These are phyloP conservation scores for Oryzias curvinotus DNA, from an alignment of 2,113 vertebrate species.

Conservation along the genomic window DNA sequence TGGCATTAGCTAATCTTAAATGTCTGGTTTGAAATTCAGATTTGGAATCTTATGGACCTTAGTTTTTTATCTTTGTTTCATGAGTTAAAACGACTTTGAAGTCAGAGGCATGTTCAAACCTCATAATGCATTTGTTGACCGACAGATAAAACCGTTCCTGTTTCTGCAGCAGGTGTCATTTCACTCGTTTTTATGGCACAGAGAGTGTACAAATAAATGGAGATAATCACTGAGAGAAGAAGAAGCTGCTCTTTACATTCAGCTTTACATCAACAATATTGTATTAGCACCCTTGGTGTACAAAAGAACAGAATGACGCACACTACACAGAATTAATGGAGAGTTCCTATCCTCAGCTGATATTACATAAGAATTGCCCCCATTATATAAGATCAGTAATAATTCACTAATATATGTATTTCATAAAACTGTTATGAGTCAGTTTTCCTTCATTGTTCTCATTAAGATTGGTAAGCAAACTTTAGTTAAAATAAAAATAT, in stretches of 20 bases:
- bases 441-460: too few species aligned
- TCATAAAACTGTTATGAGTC: too few species aligned
- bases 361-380: too few species aligned
- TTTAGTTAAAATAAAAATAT: too few species aligned
- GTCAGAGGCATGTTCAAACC: not conserved
- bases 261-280: slow-evolving; percentile 19
- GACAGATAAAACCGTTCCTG: slow-evolving; percentile 2
- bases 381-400: too few species aligned
- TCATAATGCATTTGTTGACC: slow-evolving; percentile 5
- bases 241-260: not conserved
- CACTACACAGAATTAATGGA: not conserved
- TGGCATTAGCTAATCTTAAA: too few species aligned
- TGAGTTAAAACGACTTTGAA: not conserved
- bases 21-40: too few species aligned
- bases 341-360: not conserved
- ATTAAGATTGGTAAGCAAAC: too few species aligned
- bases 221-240: slow-evolving; percentile 17
- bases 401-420: too few species aligned
- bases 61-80: not conserved
- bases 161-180: slow-evolving; percentile 9
- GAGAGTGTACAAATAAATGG: slow-evolving; percentile 21
- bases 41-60: too few species aligned
- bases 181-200: slow-evolving; percentile 12
- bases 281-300: slow-evolving; percentile 11
- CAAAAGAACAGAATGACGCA: slow-evolving; percentile 20